These are phyloP conservation scores for Trypoxylon attenuatum DNA, from an alignment of 2,888 invertebrate species.

Conservation along the genomic window DNA sequence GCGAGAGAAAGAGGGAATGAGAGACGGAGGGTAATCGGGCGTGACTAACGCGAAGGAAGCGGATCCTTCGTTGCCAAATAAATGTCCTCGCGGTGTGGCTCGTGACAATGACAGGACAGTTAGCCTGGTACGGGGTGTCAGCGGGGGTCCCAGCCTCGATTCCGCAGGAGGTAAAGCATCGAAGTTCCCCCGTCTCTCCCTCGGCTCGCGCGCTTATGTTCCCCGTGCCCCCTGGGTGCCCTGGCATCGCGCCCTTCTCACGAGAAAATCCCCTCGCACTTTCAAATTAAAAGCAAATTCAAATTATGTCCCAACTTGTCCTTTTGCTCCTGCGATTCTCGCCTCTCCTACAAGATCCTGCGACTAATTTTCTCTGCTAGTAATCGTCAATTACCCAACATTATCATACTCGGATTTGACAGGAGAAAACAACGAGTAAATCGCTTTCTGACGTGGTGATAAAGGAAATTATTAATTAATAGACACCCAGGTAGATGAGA, in stretches of 20 bases:
- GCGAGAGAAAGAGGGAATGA: constrained; percentile 1
- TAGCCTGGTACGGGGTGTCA: constrained; percentile 50
- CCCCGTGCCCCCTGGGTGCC: not conserved
- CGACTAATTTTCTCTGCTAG: too few species aligned
- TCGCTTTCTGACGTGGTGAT: too few species aligned
- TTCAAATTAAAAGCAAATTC: not conserved
- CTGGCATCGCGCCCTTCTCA: too few species aligned
- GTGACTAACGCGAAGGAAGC: constrained; percentile 46
- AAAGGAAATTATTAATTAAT: too few species aligned
- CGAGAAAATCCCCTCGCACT: not conserved
- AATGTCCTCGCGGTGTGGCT: constrained; percentile 53
- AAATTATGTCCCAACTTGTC: not conserved
- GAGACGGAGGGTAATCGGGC: constrained; percentile 18
- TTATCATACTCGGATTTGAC: too few species aligned
- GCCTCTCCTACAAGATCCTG: too few species aligned
- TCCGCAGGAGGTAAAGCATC: constrained; percentile 14
- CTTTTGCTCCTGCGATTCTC: too few species aligned
- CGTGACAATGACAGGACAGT: constrained; percentile 63
- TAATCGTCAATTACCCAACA: too few species aligned
- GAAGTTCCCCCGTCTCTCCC: not conserved
- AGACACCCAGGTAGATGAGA: too few species aligned
- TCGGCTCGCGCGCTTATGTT: not conserved
- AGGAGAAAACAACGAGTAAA: too few species aligned
- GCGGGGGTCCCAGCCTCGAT: constrained; percentile 41
- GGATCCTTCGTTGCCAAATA: constrained; percentile 33